Percentiles rank a stretch among this genome's conserved stretches.
Conservation (phyloP, 1,140 invertebrate genomes). For the Anagrus nilaparvatae region DNA sequence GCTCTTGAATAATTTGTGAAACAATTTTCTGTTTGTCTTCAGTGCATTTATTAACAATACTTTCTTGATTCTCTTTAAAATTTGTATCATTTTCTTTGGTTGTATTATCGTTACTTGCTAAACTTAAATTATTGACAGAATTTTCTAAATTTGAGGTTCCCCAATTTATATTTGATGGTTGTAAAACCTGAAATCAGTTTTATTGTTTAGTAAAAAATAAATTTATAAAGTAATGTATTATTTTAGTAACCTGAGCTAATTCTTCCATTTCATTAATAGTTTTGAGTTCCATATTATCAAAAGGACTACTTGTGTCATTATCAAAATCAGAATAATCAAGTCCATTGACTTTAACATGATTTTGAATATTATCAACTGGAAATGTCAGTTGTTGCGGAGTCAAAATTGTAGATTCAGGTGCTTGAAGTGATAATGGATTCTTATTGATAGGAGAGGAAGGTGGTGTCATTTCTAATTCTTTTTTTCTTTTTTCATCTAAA, state of each 20-base stretch:
- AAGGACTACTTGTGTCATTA: constrained; percentile 78
- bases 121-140: constrained; percentile 28
- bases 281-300: constrained; percentile 83
- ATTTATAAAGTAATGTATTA: constrained; percentile 24
- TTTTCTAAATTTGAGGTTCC: constrained; percentile 28
- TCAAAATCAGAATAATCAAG: constrained; percentile 71
- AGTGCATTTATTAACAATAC: constrained; percentile 24
- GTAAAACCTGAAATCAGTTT: constrained; percentile 27
- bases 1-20: constrained; percentile 59
- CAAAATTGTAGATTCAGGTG: constrained; percentile 29
- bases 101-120: constrained; percentile 20
- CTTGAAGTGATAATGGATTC: constrained; percentile 43
- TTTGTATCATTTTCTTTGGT: constrained; percentile 20
- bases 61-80: constrained; percentile 23
- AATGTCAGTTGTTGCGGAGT: constrained; percentile 34
- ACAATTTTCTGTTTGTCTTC: constrained; percentile 51
- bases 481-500: constrained; percentile 46
- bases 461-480: constrained; percentile 38
- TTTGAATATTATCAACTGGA: constrained; percentile 26
- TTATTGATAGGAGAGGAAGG: constrained; percentile 29
- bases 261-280: constrained; percentile 84
- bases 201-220: constrained; percentile 1
- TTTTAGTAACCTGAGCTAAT: constrained; percentile 55
- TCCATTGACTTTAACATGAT: constrained; percentile 29
- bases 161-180: constrained; percentile 37